Evolutionary conservation across 2,797 vertebrate genomes (phyloP).

Genomic region (Phylloscopus collybita): DNA sequence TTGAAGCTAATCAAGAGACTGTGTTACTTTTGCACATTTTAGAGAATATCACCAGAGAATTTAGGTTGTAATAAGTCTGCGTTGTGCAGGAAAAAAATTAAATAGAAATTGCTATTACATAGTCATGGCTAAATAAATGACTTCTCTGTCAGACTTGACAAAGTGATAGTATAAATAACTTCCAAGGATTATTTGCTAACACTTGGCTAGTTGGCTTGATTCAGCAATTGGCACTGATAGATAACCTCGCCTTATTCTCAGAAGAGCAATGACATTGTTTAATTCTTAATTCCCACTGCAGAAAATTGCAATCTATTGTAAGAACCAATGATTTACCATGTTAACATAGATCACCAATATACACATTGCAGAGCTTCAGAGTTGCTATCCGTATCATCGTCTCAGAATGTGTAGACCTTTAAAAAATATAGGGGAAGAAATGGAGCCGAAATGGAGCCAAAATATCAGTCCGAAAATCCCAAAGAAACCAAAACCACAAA

Average conservation of each 20-base stretch:
- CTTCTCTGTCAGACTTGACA: conserved; percentile 35
- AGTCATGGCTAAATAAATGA: conserved; percentile 41
- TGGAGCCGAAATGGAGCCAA: background rate
- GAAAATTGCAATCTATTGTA: background rate
- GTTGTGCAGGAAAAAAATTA: conserved; percentile 30
- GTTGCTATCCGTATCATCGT: background rate
- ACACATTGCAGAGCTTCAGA: background rate
- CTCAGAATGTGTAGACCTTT: background rate
- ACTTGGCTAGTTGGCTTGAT: conserved; percentile 15
- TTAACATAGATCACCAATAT: background rate
- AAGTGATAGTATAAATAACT: conserved; percentile 32
- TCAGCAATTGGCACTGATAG: conserved; percentile 29
- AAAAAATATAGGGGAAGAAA: background rate
- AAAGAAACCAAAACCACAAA: background rate
- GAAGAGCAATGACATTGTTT: background rate
- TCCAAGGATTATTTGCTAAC: conserved; percentile 34
- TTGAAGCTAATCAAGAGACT: conserved; percentile 56
- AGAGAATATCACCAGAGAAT: conserved; percentile 31
- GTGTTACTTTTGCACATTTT: conserved; percentile 48
- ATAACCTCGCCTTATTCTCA: conserved; percentile 14
- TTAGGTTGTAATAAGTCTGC: conserved; percentile 3
- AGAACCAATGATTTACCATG: background rate
- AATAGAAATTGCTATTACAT: conserved; percentile 20
- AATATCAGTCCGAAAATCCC: background rate
- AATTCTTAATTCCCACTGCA: conserved; percentile 3